Base-by-base conservation (phyloP, 1,140 invertebrate genomes). In the Maconellicoccus hirsutus region DNA sequence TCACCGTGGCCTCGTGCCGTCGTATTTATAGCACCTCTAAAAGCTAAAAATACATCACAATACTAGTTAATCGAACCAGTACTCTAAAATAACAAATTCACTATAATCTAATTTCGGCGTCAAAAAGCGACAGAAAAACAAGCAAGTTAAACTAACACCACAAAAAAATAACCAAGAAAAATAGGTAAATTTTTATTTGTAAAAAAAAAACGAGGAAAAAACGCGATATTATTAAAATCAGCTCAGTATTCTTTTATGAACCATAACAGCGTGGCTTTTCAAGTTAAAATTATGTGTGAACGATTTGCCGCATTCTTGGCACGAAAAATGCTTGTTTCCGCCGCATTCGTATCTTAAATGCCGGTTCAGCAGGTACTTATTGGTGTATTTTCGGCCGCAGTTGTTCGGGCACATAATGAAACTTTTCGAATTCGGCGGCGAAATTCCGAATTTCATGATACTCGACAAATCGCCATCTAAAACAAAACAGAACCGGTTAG, bases 351-450 rank as follows among this genome's bases (percentile, higher is more conserved):
- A 78, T 21, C 76, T 75, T 38, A 77, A 73, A 73, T 80, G 79
- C 16, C 76, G 74, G 23, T 75, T 75, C 7, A 80, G 74, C 52
- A 75, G 83, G 27, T 82, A 78, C 16, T 82, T 76, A 76, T 82
- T 80, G 0, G 79, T 79, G 74, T 85, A 85, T 3, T 75, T 76
- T 74, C 84, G 83, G 70, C 78, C 78, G n/a, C 42, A 52, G n/a
- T 16, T 52, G n/a, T 52, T 52, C 4, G 42, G 42, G n/a, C 42
- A 52, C 42, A 52, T 52, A 4, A 19, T 16, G n/a, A 52, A 19
- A 52, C 3, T 6, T 12, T 12, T 33, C 29, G 29, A 33, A 3
- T 33, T 33, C 3, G 29, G 12, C 3, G 29, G 12, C 12, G 29
- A 12, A 3, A 33, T 33, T 6, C 12, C 29, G 12, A 33, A 33